phyloP scores from a whole-genome alignment of 2,888 invertebrate species.

The Glyphotaelius pellucidus region DNA sequence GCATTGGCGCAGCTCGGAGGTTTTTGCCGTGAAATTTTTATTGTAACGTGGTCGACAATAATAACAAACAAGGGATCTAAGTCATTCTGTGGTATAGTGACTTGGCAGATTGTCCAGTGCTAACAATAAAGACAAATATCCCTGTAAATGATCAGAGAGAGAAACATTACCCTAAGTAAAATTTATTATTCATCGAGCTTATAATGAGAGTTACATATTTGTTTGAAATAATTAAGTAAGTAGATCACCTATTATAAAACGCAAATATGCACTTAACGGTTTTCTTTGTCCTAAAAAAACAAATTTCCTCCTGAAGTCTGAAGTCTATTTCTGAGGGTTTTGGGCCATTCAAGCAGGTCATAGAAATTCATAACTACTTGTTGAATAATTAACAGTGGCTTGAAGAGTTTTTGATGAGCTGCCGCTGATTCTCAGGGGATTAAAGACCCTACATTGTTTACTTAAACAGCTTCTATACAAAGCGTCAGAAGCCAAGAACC shows the following conservation, averaged over 20 bases:
- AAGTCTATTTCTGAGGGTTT: background rate
- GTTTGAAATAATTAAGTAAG: background rate
- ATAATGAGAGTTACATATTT: background rate
- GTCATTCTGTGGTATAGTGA: no score
- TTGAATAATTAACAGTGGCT: conserved; percentile 59
- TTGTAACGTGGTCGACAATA: no score
- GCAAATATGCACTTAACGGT: background rate
- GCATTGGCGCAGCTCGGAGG: no score
- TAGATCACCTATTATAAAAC: background rate
- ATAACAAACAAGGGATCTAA: no score
- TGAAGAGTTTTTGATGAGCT: conserved; percentile 45
- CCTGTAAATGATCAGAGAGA: no score
- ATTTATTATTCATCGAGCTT: no score
- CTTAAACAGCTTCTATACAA: background rate
- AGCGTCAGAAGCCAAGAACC: background rate
- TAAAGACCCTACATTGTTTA: background rate
- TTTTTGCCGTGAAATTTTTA: no score
- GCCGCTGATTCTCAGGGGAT: conserved; percentile 33
- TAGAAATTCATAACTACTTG: conserved; percentile 60
- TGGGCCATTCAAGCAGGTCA: conserved; percentile 50
- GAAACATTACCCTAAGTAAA: no score
- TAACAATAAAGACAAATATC: no score
- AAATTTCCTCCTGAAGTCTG: background rate
- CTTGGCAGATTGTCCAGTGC: no score
- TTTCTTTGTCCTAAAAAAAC: background rate